A percentile compares a stretch with the other conserved stretches of the same genome.
Evolutionary conservation across 1,140 invertebrate species (phyloP).

Genomic region (Eufriesea mexicana): DNA sequence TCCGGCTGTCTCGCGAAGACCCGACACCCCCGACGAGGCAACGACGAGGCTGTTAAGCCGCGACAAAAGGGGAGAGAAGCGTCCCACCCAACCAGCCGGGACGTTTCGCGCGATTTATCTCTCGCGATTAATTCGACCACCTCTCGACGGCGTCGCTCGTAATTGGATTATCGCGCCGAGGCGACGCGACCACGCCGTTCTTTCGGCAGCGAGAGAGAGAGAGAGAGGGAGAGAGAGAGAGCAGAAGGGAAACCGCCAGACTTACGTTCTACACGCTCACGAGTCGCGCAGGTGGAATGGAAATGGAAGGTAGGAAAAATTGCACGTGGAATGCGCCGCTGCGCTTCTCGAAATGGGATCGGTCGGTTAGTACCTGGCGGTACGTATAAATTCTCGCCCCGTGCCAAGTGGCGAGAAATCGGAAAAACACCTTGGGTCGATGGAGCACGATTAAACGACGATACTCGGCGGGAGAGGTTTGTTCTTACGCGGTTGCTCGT

Average conservation of each 20-base stretch:
- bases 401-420: neutral
- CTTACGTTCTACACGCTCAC: no score
- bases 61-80: conserved; percentile 24
- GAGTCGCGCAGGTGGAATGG: neutral
- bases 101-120: conserved; percentile 51
- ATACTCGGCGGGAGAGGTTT: neutral
- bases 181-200: conserved; percentile 22
- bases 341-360: no score
- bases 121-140: conserved; percentile 39
- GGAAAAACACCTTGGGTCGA: neutral
- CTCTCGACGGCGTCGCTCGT: conserved; percentile 32
- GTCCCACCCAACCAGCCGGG: conserved; percentile 19
- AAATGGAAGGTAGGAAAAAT: neutral
- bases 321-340: neutral
- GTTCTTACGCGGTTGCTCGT: neutral
- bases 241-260: neutral
- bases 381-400: no score
- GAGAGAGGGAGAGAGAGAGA: conserved; percentile 11
- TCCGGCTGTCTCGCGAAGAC: conserved; percentile 37
- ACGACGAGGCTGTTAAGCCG: conserved; percentile 11
- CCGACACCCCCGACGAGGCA: conserved; percentile 14
- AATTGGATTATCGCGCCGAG: conserved; percentile 45
- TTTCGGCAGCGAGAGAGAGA: conserved; percentile 38
- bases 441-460: neutral
- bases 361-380: no score